These are phyloP conservation scores for Poecilia latipinna DNA, from an alignment of 2,113 vertebrate species.

Conservation along the genomic window DNA sequence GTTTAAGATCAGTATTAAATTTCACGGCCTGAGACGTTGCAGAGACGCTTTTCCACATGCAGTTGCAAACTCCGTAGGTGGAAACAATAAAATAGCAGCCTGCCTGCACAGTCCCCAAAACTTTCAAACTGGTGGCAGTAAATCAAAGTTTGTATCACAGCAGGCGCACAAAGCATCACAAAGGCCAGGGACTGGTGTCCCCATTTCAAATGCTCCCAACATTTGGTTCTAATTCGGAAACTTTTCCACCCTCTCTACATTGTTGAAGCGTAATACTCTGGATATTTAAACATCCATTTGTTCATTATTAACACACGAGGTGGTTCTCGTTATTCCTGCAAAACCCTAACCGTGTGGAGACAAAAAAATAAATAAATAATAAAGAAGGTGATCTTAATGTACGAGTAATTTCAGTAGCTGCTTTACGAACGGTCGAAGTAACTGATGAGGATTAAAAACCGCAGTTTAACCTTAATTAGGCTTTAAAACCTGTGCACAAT, in stretches of 20 bases:
- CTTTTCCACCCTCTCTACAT: slow-evolving; percentile 22
- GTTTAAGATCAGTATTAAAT: slow-evolving; percentile 36
- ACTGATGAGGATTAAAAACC: neutral
- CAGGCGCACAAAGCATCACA: neutral
- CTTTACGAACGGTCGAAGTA: neutral
- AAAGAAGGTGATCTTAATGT: neutral
- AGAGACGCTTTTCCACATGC: slow-evolving; percentile 41
- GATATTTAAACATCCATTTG: neutral
- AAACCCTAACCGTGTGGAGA: neutral
- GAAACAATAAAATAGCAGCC: slow-evolving; percentile 22
- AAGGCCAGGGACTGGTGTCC: slow-evolving; percentile 25
- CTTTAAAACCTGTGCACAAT: neutral
- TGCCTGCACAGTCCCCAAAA: slow-evolving; percentile 5
- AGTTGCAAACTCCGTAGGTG: slow-evolving; percentile 10
- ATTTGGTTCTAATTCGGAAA: slow-evolving; percentile 34
- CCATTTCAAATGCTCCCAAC: slow-evolving; percentile 38
- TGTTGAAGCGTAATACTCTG: neutral
- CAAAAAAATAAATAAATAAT: too few relatives aligned
- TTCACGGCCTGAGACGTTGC: slow-evolving; percentile 23
- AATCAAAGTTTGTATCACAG: slow-evolving; percentile 33
- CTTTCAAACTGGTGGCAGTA: slow-evolving; percentile 7
- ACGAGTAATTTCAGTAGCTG: neutral
- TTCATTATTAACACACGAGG: neutral
- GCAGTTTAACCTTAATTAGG: neutral
- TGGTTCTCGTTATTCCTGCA: neutral